Conservation (phyloP, 2,797 vertebrate species). For the Urosaurus nigricauda region DNA sequence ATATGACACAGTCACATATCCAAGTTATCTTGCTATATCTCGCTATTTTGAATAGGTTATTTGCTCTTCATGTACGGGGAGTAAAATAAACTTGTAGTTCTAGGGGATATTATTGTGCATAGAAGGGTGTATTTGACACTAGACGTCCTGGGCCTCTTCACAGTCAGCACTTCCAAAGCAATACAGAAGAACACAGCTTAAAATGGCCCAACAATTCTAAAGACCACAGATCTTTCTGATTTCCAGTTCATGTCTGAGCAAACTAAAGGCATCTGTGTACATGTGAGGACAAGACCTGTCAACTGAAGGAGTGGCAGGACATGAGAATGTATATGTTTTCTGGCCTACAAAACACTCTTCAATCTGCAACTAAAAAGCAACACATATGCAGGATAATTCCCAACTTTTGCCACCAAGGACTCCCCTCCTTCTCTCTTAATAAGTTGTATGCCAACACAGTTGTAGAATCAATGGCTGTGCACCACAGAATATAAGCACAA, state of each 20-base stretch:
- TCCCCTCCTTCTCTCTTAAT: conserved; percentile 79
- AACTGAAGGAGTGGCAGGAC: conserved; percentile 85
- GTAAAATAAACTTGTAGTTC: not conserved
- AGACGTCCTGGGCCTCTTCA: not conserved
- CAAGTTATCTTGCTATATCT: not conserved
- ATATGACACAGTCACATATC: not conserved
- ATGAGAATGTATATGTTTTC: conserved; percentile 97
- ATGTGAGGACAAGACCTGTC: conserved; percentile 78
- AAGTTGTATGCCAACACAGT: not conserved
- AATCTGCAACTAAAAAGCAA: conserved; percentile 84
- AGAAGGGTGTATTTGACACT: not conserved
- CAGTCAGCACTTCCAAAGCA: conserved; percentile 15
- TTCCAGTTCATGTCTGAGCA: conserved; percentile 88
- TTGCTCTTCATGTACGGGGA: not conserved
- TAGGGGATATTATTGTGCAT: not conserved
- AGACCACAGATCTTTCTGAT: conserved; percentile 82
- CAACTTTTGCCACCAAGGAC: conserved; percentile 84
- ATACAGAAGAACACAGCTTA: conserved; percentile 65
- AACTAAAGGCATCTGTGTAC: conserved; percentile 71
- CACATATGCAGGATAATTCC: conserved; percentile 78
- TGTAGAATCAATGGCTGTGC: not conserved
- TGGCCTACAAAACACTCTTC: conserved; percentile 86
- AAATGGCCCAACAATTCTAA: conserved; percentile 63
- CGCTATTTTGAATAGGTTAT: not conserved
- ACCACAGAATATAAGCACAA: not conserved